phyloP scores from a whole-genome alignment of 2,888 invertebrate species.

The Eretmocerus hayati region DNA sequence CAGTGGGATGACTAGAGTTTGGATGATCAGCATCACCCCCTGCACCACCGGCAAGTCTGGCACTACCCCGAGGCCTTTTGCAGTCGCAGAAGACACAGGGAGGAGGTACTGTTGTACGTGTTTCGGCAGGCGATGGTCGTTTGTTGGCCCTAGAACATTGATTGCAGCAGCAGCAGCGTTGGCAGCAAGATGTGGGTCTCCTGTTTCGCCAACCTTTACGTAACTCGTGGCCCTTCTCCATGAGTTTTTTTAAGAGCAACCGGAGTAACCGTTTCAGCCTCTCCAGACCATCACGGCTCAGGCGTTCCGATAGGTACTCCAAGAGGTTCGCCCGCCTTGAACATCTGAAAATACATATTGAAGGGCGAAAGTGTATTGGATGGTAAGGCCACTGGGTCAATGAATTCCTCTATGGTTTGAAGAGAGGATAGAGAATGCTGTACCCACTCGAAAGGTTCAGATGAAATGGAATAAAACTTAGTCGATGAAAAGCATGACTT shows the following conservation, averaged over 20 bases:
- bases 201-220: not conserved
- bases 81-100: not conserved
- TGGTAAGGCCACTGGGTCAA: no score
- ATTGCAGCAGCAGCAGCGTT: not conserved
- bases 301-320: constrained; percentile 5
- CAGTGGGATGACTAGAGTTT: no score
- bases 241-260: not conserved
- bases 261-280: not conserved
- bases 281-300: constrained; percentile 6
- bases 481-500: no score
- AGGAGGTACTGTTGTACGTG: no score
- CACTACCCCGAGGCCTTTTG: not conserved
- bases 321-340: constrained; percentile 5
- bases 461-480: no score
- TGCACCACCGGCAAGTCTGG: not conserved
- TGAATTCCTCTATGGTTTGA: no score
- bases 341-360: no score
- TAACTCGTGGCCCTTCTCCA: constrained; percentile 21
- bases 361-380: no score
- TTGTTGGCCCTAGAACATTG: no score
- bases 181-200: not conserved
- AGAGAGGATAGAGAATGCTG: no score
- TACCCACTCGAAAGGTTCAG: no score
- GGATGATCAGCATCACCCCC: no score
- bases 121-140: not conserved